Percentiles rank a stretch among this genome's conserved stretches.
Conservation (phyloP, 37 sponge, comb jelly and placozoan genomes). For the Axinella damicornis region DNA sequence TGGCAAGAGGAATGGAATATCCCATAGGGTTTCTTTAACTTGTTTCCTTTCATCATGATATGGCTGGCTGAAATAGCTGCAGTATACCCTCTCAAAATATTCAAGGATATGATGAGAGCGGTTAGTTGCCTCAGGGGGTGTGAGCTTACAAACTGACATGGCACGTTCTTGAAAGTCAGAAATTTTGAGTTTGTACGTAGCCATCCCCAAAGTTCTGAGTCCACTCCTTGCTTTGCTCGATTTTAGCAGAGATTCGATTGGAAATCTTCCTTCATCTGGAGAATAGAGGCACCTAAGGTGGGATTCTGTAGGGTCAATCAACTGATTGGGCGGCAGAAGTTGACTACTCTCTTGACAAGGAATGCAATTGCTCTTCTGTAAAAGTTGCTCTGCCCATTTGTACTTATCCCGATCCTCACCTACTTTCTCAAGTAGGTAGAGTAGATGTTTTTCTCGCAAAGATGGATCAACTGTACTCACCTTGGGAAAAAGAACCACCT, state of each 20-base stretch:
- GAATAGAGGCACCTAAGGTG: slow-evolving; percentile 28
- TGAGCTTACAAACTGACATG: background rate
- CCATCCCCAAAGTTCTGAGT: slow-evolving; percentile 47
- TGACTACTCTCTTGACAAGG: background rate
- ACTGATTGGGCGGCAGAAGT: slow-evolving; percentile 1
- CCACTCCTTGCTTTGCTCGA: background rate
- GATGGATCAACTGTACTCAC: background rate
- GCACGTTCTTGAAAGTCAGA: slow-evolving; percentile 55
- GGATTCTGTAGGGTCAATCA: slow-evolving; percentile 37
- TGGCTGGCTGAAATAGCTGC: background rate
- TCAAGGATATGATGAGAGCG: slow-evolving; percentile 20
- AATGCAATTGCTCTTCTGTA: slow-evolving; percentile 39
- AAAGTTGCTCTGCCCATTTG: slow-evolving; percentile 37
- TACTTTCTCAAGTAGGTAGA: slow-evolving; percentile 25
- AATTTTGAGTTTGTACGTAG: slow-evolving; percentile 18
- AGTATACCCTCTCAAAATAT: slow-evolving; percentile 19
- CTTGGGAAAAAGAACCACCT: slow-evolving; percentile 35
- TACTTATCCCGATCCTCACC: background rate
- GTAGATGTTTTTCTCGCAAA: slow-evolving; percentile 27
- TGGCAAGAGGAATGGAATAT: slow-evolving; percentile 47
- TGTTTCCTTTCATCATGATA: background rate
- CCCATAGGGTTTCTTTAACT: background rate
- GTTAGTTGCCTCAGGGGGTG: slow-evolving; percentile 5
- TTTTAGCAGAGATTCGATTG: slow-evolving; percentile 23
- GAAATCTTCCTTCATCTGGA: slow-evolving; percentile 55